A percentile compares a stretch with the other conserved stretches of the same genome.
These are phyloP conservation scores for Prostheceraeus crozeri DNA, from an alignment of 2,888 invertebrate species.

Conservation along the genomic window DNA sequence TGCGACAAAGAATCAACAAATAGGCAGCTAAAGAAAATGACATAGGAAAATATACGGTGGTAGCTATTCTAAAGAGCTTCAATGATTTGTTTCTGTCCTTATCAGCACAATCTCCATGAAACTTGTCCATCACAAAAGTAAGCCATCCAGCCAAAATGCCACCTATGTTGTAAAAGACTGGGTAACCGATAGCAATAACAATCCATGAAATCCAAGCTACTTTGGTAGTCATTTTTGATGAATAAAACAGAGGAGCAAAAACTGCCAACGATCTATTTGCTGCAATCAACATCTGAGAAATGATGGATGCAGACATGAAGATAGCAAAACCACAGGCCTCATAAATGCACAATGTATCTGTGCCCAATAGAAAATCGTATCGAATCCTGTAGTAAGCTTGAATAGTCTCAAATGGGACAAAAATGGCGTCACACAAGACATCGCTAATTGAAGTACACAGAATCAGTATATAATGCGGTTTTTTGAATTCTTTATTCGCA, in stretches of 20 bases:
- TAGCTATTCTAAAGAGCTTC: background rate
- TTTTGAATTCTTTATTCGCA: slow-evolving; percentile 11
- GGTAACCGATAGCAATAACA: background rate
- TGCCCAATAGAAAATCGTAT: slow-evolving; percentile 18
- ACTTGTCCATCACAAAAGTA: slow-evolving; percentile 12
- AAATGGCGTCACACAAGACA: slow-evolving; percentile 14
- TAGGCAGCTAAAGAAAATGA: background rate
- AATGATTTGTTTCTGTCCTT: background rate
- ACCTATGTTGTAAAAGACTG: slow-evolving; percentile 3
- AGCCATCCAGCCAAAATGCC: too few relatives aligned
- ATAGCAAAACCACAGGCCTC: slow-evolving; percentile 25
- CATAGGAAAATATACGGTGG: slow-evolving; percentile 29
- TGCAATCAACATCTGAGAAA: slow-evolving; percentile 18
- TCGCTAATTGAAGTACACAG: slow-evolving; percentile 22
- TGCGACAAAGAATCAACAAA: slow-evolving; percentile 9
- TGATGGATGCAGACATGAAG: slow-evolving; percentile 13
- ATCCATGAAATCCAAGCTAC: background rate
- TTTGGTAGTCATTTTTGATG: slow-evolving; percentile 9
- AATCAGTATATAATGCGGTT: slow-evolving; percentile 20
- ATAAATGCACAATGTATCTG: slow-evolving; percentile 7
- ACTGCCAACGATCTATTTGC: slow-evolving; percentile 19
- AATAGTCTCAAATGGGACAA: slow-evolving; percentile 27
- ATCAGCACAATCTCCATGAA: slow-evolving; percentile 17
- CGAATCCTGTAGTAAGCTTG: slow-evolving; percentile 4
- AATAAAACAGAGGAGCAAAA: slow-evolving; percentile 23